Percentiles rank a stretch among this genome's conserved stretches.
Conservation (phyloP, 2,113 vertebrate genomes). For the Crocuta crocuta region DNA sequence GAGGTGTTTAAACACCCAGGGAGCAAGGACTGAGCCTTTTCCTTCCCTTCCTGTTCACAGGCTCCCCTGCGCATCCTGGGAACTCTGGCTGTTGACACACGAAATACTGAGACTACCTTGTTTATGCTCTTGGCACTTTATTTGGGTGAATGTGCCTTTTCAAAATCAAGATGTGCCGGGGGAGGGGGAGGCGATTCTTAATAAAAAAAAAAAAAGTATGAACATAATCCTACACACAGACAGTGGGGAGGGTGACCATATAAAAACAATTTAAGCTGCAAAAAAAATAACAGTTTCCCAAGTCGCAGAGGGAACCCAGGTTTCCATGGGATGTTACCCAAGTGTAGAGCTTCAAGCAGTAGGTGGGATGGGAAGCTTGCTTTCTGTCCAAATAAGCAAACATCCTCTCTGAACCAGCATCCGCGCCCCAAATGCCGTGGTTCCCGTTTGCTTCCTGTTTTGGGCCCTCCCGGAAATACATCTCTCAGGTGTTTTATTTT, state of each 20-base stretch:
- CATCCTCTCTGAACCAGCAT: conserved; percentile 58
- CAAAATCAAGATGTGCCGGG: conserved; percentile 44
- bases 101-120: background rate
- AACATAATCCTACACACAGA: conserved; percentile 52
- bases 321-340: conserved; percentile 56
- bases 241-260: background rate
- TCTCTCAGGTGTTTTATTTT: conserved; percentile 46
- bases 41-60: background rate
- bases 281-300: background rate
- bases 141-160: conserved; percentile 46
- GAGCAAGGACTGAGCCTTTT: background rate
- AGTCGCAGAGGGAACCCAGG: conserved; percentile 62
- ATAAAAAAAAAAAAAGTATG: background rate
- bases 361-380: conserved; percentile 53
- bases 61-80: background rate
- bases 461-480: conserved; percentile 35
- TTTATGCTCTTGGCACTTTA: background rate
- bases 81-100: background rate
- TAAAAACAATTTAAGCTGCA: conserved; percentile 55
- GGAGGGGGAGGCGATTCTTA: background rate
- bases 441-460: conserved; percentile 65
- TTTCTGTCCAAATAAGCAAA: conserved; percentile 1
- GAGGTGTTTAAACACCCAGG: background rate
- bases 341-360: background rate
- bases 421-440: conserved; percentile 53